Conservation (phyloP, 2,113 vertebrate genomes). For the Stegostoma tigrinum region DNA sequence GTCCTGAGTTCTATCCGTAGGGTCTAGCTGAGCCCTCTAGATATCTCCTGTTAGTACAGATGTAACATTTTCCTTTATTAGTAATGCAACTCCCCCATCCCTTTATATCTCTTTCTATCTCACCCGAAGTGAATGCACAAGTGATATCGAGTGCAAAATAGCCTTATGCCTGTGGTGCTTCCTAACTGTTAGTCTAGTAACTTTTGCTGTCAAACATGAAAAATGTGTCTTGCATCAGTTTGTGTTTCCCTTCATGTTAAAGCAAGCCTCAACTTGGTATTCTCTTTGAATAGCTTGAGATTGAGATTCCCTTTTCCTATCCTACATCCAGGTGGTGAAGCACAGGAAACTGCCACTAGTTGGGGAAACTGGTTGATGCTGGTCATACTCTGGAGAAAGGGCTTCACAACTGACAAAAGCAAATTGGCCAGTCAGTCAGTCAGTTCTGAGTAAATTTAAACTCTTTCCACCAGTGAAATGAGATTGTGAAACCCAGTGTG, state of each 20-base stretch:
- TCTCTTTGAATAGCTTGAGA: not conserved
- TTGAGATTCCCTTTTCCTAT: not conserved
- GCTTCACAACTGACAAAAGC: not conserved
- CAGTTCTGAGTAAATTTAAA: not conserved
- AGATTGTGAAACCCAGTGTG: rapidly evolving
- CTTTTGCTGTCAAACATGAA: no score
- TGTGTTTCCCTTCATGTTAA: not conserved
- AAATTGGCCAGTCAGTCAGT: not conserved
- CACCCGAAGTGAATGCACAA: no score
- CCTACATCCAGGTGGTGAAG: not conserved
- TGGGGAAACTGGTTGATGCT: not conserved
- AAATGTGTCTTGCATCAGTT: no score
- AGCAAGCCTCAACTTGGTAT: not conserved
- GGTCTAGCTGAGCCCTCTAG: no score
- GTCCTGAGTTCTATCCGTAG: no score
- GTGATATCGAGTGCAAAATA: no score
- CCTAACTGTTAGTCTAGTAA: no score
- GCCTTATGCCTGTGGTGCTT: no score
- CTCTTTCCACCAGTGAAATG: rapidly evolving
- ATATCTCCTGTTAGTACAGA: no score
- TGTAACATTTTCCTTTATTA: no score
- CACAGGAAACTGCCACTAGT: not conserved
- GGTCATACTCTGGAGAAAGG: not conserved
- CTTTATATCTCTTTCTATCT: no score
- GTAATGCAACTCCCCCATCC: no score